phyloP scores from a whole-genome alignment of 2,888 invertebrate species.

The Hetaerina titia region DNA sequence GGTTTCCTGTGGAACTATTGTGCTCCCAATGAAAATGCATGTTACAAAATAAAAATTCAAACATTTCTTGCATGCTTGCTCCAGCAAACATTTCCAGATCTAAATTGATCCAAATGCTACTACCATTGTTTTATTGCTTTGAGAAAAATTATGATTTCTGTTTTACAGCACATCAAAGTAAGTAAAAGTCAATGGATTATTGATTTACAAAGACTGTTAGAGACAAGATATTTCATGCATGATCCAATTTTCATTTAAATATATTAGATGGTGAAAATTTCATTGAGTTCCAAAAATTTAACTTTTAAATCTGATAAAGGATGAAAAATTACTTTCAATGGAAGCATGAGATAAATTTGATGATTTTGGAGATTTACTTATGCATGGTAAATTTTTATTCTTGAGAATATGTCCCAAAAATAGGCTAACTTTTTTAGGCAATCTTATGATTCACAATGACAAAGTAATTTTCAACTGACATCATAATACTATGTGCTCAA shows the following conservation, averaged over 20 bases:
- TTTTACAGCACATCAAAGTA: background rate
- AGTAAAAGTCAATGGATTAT: background rate
- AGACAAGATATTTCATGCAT: too few relatives aligned
- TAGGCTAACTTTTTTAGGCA: background rate
- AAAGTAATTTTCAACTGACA: background rate
- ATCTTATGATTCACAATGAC: background rate
- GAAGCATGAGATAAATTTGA: background rate
- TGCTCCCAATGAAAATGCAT: background rate
- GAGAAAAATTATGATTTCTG: background rate
- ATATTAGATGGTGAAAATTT: background rate
- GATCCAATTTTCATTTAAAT: background rate
- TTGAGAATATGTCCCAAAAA: background rate
- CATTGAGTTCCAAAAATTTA: background rate
- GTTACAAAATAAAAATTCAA: background rate
- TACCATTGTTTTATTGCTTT: background rate
- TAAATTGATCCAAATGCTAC: background rate
- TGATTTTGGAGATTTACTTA: background rate
- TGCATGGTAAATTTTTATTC: background rate
- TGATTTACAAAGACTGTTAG: too few relatives aligned
- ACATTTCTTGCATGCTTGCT: background rate
- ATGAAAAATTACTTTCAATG: background rate
- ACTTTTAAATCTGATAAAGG: background rate
- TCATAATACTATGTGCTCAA: background rate
- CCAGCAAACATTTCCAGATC: background rate
- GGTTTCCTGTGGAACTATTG: constrained; percentile 41